Evolutionary conservation across 1,140 invertebrate genomes (phyloP), one percentile per base, ranked within the genome.

Genomic region (Medauroidea extradentata): DNA sequence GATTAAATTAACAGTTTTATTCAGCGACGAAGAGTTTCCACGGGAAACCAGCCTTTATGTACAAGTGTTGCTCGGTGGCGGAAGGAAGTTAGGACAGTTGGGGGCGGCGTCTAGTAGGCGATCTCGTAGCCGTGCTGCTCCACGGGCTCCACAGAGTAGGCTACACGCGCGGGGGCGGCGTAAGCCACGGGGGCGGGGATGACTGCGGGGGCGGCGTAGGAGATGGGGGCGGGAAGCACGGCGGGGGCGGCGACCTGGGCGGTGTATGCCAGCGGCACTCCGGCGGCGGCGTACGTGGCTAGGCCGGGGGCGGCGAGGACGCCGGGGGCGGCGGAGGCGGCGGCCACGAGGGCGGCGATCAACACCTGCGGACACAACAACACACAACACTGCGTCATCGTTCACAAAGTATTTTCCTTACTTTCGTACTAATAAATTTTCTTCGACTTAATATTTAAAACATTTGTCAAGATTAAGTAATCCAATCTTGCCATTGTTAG

Each of bases 91-190:
- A 76, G 42, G 18, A 29, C 19, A 16, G 7, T n/a, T n/a, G 23
- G n/a, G 21, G 23, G 27, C 24, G 44, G 29, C 25, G 44, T 25
- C 38, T 60, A 60, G 44, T 60, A 60, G 39, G 34, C 58, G 57
- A 72, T 71, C 54, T 62, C 66, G 68, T 77, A 77, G 65, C 75
- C 75, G 65, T 77, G 74, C 61, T 77, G 74, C 64, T 77, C 75
- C 43, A 75, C 74, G 25, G 74, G 75, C 56, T 77, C 73, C 25
- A 69, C 68, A 44, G 67, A 63, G 53, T 74, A 68, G 18, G 72
- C 64, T 41, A 80, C 61, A 51, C 70, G 69, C 61, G n/a, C n/a
- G n/a, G n/a, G n/a, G n/a, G n/a, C n/a, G n/a, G n/a, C n/a, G n/a
- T n/a, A n/a, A n/a, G n/a, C n/a, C n/a, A n/a, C n/a, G n/a, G n/a